A percentile compares a stretch with the other conserved stretches of the same genome.
Conservation (phyloP, 64 coral and sea anemone species). For the Montipora foliosa region DNA sequence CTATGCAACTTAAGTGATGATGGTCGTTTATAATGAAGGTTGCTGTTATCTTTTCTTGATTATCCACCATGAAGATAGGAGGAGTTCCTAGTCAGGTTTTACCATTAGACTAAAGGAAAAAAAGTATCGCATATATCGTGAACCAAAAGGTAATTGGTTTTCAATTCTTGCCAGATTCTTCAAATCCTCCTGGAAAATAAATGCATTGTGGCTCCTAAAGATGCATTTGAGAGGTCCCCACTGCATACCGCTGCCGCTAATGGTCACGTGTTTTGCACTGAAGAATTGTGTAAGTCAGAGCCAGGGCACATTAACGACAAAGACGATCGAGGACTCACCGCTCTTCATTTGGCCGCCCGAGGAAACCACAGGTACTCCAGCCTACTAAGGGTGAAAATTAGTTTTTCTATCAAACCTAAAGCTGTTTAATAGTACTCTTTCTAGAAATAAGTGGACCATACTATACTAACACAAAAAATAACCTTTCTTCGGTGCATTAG, state of each 20-base stretch:
- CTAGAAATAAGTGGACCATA: too few species aligned
- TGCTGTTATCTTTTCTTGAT: too few species aligned
- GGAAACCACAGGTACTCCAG: slow-evolving; percentile 42
- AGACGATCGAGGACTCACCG: slow-evolving; percentile 76
- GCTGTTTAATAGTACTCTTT: too few species aligned
- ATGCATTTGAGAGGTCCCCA: slow-evolving; percentile 75
- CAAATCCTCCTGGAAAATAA: slow-evolving; percentile 50
- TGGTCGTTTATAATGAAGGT: too few species aligned
- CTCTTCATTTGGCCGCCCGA: slow-evolving; percentile 71
- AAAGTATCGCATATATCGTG: too few species aligned
- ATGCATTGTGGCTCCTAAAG: slow-evolving; percentile 39
- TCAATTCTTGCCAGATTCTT: slow-evolving; percentile 20
- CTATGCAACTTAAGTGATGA: too few species aligned
- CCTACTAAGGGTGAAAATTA: neutral
- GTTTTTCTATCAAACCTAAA: neutral
- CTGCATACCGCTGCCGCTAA: slow-evolving; percentile 70
- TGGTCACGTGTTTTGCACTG: slow-evolving; percentile 63
- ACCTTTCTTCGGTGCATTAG: too few species aligned
- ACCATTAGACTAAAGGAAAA: too few species aligned
- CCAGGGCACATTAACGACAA: slow-evolving; percentile 67
- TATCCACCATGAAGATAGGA: too few species aligned
- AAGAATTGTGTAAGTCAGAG: slow-evolving; percentile 38
- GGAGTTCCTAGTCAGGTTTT: too few species aligned
- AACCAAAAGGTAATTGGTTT: neutral
- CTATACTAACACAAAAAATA: too few species aligned